phyloP scores from a whole-genome alignment of 2,888 invertebrate species.

The Neuroscelio doddi region DNA sequence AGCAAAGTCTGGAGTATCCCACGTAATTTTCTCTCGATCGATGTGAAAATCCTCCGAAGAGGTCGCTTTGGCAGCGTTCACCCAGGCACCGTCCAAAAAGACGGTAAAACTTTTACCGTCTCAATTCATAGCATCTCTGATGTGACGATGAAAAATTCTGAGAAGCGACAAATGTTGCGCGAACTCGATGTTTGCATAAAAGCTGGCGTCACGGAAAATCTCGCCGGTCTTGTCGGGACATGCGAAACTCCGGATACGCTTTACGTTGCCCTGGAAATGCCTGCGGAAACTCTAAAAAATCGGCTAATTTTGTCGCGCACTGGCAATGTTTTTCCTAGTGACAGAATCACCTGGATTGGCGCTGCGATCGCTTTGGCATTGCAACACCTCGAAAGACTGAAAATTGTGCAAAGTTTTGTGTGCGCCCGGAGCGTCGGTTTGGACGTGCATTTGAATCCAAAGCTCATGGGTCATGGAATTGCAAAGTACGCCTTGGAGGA shows the following conservation, averaged over 20 bases:
- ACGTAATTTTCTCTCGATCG: constrained; percentile 81
- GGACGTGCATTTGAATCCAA: constrained; percentile 78
- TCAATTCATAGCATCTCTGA: constrained; percentile 80
- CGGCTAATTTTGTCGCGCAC: constrained; percentile 72
- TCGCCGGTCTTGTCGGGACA: constrained; percentile 84
- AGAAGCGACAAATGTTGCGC: constrained; percentile 77
- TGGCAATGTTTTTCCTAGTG: constrained; percentile 62
- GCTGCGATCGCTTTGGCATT: constrained; percentile 73
- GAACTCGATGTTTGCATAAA: constrained; percentile 83
- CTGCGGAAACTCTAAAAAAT: constrained; percentile 80
- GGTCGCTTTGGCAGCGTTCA: constrained; percentile 87
- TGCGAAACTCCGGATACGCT: constrained; percentile 85
- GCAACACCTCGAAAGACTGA: constrained; percentile 70
- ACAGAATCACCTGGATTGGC: constrained; percentile 68
- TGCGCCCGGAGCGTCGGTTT: constrained; percentile 83
- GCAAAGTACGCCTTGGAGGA: constrained; percentile 80
- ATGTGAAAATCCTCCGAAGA: constrained; percentile 80
- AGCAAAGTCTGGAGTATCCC: constrained; percentile 84
- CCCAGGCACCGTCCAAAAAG: constrained; percentile 79
- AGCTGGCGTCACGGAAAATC: constrained; percentile 80
- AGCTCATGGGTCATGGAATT: constrained; percentile 84
- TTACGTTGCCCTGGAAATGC: constrained; percentile 82
- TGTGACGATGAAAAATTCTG: constrained; percentile 73
- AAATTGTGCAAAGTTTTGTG: constrained; percentile 82
- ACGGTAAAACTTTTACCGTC: constrained; percentile 74